These are phyloP conservation scores for Menidia beryllina DNA, from an alignment of 2,113 vertebrate species.

Conservation along the genomic window DNA sequence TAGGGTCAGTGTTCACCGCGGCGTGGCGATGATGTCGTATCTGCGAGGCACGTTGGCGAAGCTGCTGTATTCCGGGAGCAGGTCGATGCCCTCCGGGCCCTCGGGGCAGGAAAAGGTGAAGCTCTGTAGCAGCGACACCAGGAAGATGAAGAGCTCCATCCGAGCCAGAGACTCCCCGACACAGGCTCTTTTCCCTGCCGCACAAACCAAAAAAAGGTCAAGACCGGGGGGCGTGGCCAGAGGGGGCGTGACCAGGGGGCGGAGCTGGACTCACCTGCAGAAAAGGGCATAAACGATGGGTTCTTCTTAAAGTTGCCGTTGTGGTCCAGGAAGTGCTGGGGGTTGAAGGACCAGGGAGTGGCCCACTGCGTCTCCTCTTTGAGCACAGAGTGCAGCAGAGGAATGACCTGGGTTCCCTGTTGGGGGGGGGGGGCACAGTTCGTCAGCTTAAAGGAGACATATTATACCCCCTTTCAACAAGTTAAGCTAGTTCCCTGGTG, in stretches of 20 bases:
- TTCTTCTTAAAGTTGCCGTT: constrained; percentile 70
- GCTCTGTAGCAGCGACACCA: constrained; percentile 76
- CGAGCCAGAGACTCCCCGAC: constrained; percentile 81
- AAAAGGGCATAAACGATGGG: constrained; percentile 61
- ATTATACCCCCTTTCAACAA: too few relatives aligned
- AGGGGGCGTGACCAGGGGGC: too few relatives aligned
- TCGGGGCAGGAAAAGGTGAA: constrained; percentile 74
- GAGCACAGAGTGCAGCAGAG: constrained; percentile 68
- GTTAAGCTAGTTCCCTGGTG: too few relatives aligned
- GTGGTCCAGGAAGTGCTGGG: constrained; percentile 66
- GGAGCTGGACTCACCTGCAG: constrained; percentile 70
- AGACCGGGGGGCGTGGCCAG: too few relatives aligned
- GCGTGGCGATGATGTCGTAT: constrained; percentile 73
- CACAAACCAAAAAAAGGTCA: not conserved
- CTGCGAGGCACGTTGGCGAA: constrained; percentile 64
- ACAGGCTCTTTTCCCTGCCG: constrained; percentile 79
- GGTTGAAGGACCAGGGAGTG: constrained; percentile 58
- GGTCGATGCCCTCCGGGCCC: constrained; percentile 69
- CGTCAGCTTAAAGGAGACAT: too few relatives aligned
- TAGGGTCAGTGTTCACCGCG: constrained; percentile 42
- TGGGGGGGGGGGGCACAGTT: constrained; percentile 2
- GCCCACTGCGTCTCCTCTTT: constrained; percentile 62
- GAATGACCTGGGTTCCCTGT: constrained; percentile 52
- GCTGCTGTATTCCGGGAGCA: constrained; percentile 72
- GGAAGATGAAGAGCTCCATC: constrained; percentile 84